Evolutionary conservation across 2,888 invertebrate species (phyloP).

Genomic region (Pecten maximus): DNA sequence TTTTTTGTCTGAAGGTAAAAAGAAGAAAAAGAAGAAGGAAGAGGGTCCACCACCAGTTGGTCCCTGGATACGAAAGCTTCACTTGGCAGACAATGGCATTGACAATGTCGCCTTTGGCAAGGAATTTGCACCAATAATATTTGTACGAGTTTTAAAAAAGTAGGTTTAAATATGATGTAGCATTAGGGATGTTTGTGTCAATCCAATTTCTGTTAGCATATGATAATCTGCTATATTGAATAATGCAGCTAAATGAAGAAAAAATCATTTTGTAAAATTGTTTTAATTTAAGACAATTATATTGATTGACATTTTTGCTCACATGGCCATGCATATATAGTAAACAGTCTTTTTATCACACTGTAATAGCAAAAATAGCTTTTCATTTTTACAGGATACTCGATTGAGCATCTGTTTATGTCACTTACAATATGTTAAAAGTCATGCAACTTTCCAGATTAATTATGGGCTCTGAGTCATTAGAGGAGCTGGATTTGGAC

Average conservation of each 20-base stretch:
- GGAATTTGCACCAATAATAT: conserved; percentile 77
- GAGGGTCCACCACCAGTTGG: conserved; percentile 79
- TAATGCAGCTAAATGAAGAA: background rate
- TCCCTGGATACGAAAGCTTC: conserved; percentile 80
- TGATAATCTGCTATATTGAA: background rate
- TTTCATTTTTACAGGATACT: background rate
- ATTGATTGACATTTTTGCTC: no score
- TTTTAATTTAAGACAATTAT: background rate
- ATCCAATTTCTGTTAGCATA: no score
- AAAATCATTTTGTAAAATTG: background rate
- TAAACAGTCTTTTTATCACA: background rate
- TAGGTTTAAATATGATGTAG: conserved; percentile 59
- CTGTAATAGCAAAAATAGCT: background rate
- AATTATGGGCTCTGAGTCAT: conserved; percentile 75
- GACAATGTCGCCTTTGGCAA: conserved; percentile 76
- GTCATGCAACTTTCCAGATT: conserved; percentile 68
- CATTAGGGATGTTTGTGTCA: background rate
- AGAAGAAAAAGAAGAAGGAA: conserved; percentile 79
- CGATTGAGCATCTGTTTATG: background rate
- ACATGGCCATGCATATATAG: no score
- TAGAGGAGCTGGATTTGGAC: conserved; percentile 81
- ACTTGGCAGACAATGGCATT: conserved; percentile 82
- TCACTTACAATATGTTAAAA: background rate
- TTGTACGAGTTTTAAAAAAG: conserved; percentile 79
- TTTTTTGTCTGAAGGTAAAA: conserved; percentile 62